These are phyloP conservation scores for Corythaeola cristata DNA, from an alignment of 2,113 vertebrate genomes.

Conservation along the genomic window DNA sequence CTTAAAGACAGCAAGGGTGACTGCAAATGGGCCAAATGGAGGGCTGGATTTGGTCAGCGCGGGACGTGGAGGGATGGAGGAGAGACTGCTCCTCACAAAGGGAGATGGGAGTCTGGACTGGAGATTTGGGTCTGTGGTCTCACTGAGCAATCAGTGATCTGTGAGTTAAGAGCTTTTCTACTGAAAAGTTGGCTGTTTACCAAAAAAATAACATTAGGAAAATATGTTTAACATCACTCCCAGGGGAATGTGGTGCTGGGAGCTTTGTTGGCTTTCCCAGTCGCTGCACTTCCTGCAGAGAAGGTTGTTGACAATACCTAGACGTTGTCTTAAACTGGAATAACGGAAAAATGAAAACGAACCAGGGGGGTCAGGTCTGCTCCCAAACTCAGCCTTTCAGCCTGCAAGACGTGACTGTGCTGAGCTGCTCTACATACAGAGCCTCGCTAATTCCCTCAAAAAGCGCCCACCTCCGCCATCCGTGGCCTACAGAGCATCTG, in stretches of 20 bases:
- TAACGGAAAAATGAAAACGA: not conserved
- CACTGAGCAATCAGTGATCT: not conserved
- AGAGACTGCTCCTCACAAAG: not conserved
- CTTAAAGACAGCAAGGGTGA: not conserved
- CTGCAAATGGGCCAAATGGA: not conserved
- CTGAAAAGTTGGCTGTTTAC: not conserved
- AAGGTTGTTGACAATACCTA: not conserved
- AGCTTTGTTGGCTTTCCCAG: not conserved
- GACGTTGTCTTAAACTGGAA: not conserved
- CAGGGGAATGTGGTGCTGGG: not conserved
- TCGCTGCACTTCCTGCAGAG: not conserved
- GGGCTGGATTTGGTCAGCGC: not conserved
- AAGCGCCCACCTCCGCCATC: not conserved
- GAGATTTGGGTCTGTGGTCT: not conserved
- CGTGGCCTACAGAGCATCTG: not conserved
- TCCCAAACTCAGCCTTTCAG: not conserved
- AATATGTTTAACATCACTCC: not conserved
- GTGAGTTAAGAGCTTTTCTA: not conserved
- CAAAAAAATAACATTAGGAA: not conserved
- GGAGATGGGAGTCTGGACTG: not conserved
- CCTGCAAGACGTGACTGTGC: fast-evolving
- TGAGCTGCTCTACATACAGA: not conserved
- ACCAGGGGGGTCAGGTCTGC: not conserved
- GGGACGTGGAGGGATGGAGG: not conserved
- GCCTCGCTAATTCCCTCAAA: not conserved